Conservation (phyloP, 2,113 vertebrate species). For the Chunga burmeisteri region DNA sequence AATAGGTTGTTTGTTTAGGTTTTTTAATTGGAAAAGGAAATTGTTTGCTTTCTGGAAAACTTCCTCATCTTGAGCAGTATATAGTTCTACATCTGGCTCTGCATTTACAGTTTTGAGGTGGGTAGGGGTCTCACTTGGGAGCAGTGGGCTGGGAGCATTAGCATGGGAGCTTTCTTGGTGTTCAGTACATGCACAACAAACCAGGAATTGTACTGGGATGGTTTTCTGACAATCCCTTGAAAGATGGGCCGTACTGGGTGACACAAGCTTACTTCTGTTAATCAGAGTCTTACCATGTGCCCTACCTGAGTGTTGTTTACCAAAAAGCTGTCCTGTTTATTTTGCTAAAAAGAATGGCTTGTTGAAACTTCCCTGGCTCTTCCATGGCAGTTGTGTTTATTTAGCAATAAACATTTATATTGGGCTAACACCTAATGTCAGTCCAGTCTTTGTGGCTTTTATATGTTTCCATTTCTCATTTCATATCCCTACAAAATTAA, state of each 20-base stretch:
- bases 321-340: not conserved
- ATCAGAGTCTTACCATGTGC: fast-evolving
- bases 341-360: not conserved
- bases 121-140: not conserved
- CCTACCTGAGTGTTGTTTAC: not conserved
- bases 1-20: not conserved
- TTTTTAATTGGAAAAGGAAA: not conserved
- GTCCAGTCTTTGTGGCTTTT: not conserved
- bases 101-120: not conserved
- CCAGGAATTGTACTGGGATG: not conserved
- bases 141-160: not conserved
- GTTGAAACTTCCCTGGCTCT: not conserved
- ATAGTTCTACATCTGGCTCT: not conserved
- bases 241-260: not conserved
- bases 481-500: not conserved
- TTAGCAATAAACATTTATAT: not conserved
- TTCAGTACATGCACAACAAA: not conserved
- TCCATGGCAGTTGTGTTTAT: not conserved
- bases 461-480: not conserved
- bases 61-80: not conserved
- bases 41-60: not conserved
- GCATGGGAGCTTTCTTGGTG: not conserved
- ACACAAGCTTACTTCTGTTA: not conserved
- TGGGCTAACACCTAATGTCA: not conserved
- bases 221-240: not conserved